Conservation (phyloP, 2,888 invertebrate species). For the Thyatira batis region DNA sequence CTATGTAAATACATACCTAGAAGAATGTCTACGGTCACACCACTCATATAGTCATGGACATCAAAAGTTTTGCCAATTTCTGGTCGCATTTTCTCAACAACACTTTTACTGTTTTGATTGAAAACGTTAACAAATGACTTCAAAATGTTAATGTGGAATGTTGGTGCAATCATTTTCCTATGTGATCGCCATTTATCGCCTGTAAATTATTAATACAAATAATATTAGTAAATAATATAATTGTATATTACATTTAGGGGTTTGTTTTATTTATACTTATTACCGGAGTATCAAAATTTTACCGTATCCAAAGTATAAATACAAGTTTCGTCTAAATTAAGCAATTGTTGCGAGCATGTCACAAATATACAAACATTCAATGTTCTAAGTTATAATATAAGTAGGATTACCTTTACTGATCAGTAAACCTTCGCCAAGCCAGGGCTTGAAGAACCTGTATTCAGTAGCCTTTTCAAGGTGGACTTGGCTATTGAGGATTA, state of each 20-base stretch:
- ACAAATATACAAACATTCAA: neutral
- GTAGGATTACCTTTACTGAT: constrained; percentile 88
- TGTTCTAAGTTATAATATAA: neutral
- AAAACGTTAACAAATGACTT: constrained; percentile 89
- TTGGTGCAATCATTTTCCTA: constrained; percentile 90
- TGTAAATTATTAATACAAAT: constrained; percentile 39
- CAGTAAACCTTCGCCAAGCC: constrained; percentile 90
- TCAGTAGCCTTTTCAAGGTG: constrained; percentile 89
- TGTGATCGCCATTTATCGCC: constrained; percentile 89
- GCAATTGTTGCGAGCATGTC: too few relatives aligned
- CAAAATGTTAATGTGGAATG: constrained; percentile 90
- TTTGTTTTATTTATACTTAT: too few relatives aligned
- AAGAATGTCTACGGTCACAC: constrained; percentile 87
- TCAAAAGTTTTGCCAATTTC: constrained; percentile 85
- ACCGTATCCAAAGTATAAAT: too few relatives aligned
- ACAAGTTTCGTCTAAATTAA: too few relatives aligned
- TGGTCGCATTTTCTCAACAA: constrained; percentile 82
- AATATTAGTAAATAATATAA: too few relatives aligned
- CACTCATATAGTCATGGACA: constrained; percentile 87
- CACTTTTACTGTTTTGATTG: constrained; percentile 85
- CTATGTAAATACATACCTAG: constrained; percentile 71
- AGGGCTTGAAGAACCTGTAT: constrained; percentile 89
- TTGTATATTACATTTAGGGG: too few relatives aligned
- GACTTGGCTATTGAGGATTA: constrained; percentile 87
- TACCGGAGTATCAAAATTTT: too few relatives aligned